phyloP scores from a whole-genome alignment of 2,113 vertebrate genomes.

The Anser cygnoides region DNA sequence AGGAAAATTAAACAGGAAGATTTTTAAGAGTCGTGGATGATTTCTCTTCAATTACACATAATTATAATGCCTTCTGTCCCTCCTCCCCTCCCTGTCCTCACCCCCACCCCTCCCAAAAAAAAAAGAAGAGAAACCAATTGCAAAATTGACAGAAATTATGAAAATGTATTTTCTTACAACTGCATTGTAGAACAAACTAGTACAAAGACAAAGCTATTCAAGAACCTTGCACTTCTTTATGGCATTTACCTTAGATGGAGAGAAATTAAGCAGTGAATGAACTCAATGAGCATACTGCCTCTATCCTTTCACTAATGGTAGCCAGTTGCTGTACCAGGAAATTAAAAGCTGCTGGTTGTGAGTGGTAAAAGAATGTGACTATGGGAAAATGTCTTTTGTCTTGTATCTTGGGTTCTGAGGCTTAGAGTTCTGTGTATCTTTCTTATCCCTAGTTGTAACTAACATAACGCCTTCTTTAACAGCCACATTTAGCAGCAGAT shows the following conservation, averaged over 20 bases:
- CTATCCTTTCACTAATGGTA: background rate
- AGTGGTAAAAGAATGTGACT: background rate
- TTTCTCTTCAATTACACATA: background rate
- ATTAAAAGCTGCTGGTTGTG: background rate
- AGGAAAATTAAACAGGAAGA: background rate
- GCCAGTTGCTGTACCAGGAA: background rate
- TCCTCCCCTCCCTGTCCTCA: no score
- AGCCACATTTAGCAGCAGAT: constrained; percentile 95
- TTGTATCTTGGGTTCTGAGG: background rate
- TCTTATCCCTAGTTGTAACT: background rate
- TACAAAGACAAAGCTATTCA: background rate
- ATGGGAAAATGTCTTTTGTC: background rate
- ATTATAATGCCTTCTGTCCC: background rate
- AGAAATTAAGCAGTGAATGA: background rate
- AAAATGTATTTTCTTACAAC: background rate
- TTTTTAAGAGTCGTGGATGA: background rate
- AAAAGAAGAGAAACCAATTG: background rate
- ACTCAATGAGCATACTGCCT: background rate
- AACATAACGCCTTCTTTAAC: background rate
- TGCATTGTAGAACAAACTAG: background rate
- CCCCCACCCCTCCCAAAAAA: background rate
- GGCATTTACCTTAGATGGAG: background rate
- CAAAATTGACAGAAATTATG: background rate
- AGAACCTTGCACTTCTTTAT: background rate
- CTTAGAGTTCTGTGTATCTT: background rate